phyloP scores from a whole-genome alignment of 2,113 vertebrate genomes.

The Pomatorhinus ruficollis region DNA sequence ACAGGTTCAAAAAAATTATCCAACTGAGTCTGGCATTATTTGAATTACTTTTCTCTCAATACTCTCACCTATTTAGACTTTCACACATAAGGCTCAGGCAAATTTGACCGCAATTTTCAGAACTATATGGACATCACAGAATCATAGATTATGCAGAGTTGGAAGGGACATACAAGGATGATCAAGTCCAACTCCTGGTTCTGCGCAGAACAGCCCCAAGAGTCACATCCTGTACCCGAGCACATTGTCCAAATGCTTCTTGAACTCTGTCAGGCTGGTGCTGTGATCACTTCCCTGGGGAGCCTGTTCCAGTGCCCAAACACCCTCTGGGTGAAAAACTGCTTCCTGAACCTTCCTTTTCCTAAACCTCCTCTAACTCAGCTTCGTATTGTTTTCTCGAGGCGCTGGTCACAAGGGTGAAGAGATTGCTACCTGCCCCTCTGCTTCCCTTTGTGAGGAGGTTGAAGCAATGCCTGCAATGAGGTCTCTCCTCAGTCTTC shows the following conservation, averaged over 20 bases:
- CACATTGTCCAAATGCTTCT: background rate
- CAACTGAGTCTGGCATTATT: background rate
- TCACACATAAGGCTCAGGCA: background rate
- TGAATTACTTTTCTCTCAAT: background rate
- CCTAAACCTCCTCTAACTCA: background rate
- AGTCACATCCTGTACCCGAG: no score
- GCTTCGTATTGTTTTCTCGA: fast-evolving
- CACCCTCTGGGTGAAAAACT: background rate
- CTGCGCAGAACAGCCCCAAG: background rate
- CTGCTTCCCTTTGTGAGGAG: background rate
- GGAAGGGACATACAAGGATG: background rate
- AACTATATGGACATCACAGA: background rate
- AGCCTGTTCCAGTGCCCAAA: background rate
- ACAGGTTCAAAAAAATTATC: background rate
- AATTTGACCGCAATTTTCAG: background rate
- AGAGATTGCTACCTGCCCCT: background rate
- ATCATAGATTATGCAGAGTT: background rate
- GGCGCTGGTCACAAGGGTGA: background rate
- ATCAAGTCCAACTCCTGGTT: background rate
- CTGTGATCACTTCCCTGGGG: background rate
- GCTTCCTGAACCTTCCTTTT: background rate
- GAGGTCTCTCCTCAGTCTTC: background rate
- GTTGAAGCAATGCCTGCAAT: background rate
- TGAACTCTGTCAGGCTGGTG: background rate
- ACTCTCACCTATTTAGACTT: background rate